Evolutionary conservation across 2,113 vertebrate species (phyloP), one percentile per base, ranked within the genome.

Genomic region (Pelvicachromis taeniatus): DNA sequence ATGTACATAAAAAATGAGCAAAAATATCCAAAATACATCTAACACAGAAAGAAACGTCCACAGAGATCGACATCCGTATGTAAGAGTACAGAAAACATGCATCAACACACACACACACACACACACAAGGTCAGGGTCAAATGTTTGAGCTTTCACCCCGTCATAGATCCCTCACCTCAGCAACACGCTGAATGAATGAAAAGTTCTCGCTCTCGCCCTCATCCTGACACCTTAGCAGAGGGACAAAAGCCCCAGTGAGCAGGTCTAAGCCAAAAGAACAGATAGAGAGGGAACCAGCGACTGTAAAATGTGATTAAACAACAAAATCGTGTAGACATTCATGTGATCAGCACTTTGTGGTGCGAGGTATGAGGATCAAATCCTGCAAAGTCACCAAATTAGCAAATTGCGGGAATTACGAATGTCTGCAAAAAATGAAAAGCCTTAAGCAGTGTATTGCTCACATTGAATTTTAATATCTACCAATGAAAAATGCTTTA

Each of bases 291-390:
- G 21, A 6, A 52, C 23, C 77, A 85, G 78, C 5, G 14, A 85
- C 87, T 85, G 80, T 82, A 86, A 87, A 78, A 87, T 80, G 26
- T 89, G 52, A 93, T 87, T 89, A 83, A 89, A 91, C 56, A 89
- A 78, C 77, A 85, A 79, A 88, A 85, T 52, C 17, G 6, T 19
- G 59, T n/a, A 50, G 80, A 77, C 77, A 84, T 86, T 59, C 16
- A 4, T 53, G 68, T 11, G 75, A 80, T 80, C 59, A 50, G 50
- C 9, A 42, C 61, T 48, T 80, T 70, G 50, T 33, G 52, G 80
- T 58, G 54, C 17, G 35, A 85, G 58, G 85, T 58, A 58, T 26
- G 6, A 6, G 63, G 50, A 45, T 85, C 52, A 81, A 87, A 93
- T 86, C 58, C 45, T 85, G 86, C 88, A 91, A 85, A 86, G 58